These are phyloP conservation scores for Oxygymnocypris stewartii DNA, from an alignment of 2,113 vertebrate genomes.

Conservation along the genomic window DNA sequence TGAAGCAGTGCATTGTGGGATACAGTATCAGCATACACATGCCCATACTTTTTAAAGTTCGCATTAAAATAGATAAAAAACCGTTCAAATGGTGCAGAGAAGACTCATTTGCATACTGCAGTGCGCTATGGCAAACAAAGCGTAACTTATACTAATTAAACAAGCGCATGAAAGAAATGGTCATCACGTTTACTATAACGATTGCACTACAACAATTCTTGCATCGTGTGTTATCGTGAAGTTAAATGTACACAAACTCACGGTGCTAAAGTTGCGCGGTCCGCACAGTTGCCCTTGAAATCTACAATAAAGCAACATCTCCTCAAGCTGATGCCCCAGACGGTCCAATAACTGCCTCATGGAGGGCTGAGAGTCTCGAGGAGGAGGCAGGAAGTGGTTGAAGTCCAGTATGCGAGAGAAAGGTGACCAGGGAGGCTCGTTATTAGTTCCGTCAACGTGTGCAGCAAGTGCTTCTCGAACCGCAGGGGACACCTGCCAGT, in stretches of 20 bases:
- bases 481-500: conserved; percentile 72
- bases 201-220: not conserved
- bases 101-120: not conserved
- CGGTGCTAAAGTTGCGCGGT: conserved; percentile 82
- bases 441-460: conserved; percentile 43
- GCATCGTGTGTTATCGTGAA: too few relatives aligned
- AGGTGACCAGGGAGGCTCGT: conserved; percentile 73
- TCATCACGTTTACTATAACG: not conserved
- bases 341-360: conserved; percentile 77
- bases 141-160: not conserved
- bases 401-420: conserved; percentile 80
- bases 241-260: conserved; percentile 64
- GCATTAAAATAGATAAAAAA: not conserved
- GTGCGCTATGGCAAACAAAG: not conserved
- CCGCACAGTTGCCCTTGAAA: conserved; percentile 82
- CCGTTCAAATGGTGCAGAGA: not conserved
- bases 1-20: not conserved
- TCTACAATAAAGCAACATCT: conserved; percentile 80
- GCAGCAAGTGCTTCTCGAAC: conserved; percentile 71
- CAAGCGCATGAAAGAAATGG: not conserved
- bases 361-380: conserved; percentile 75
- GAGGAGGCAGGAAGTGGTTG: conserved; percentile 81
- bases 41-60: not conserved
- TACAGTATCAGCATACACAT: not conserved
- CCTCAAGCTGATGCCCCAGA: conserved; percentile 82